Evolutionary conservation across 2,797 vertebrate genomes (phyloP).

Genomic region (Sebastes diploproa): DNA sequence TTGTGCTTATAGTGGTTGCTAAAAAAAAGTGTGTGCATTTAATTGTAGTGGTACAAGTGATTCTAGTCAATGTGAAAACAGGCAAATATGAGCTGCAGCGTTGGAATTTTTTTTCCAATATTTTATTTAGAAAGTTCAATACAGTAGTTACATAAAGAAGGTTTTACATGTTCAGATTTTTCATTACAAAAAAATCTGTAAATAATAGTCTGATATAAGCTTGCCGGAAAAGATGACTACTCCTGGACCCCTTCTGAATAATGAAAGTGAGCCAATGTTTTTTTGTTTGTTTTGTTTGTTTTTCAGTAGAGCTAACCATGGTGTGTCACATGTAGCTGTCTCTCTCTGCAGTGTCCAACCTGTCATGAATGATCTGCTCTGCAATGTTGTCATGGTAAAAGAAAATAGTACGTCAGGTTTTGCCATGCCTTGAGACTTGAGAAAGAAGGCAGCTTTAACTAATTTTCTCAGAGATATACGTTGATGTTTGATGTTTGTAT

Average conservation of each 20-base stretch:
- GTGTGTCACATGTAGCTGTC: slow-evolving; percentile 79
- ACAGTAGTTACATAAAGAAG: too few species aligned
- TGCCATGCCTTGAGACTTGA: slow-evolving; percentile 80
- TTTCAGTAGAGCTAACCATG: slow-evolving; percentile 65
- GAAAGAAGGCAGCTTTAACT: slow-evolving; percentile 85
- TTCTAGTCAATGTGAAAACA: neutral
- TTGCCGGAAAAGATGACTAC: slow-evolving; percentile 69
- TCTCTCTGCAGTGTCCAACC: slow-evolving; percentile 74
- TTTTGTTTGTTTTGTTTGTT: neutral
- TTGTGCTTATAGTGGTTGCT: neutral
- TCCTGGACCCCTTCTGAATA: slow-evolving; percentile 82
- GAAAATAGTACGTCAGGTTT: slow-evolving; percentile 66
- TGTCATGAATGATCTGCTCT: slow-evolving; percentile 69
- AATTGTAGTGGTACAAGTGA: neutral
- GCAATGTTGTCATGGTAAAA: slow-evolving; percentile 67
- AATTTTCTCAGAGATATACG: slow-evolving; percentile 80
- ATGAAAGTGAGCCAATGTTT: slow-evolving; percentile 79
- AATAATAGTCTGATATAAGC: too few species aligned
- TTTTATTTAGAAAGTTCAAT: too few species aligned
- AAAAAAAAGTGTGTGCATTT: too few species aligned
- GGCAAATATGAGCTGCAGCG: neutral
- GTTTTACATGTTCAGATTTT: too few species aligned
- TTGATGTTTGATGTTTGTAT: slow-evolving; percentile 79
- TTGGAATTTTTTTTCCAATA: too few species aligned
- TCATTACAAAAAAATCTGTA: too few species aligned